These are phyloP conservation scores for Pegea sp. DNA, from an alignment of 23 tunicate genomes.

Conservation along the genomic window DNA sequence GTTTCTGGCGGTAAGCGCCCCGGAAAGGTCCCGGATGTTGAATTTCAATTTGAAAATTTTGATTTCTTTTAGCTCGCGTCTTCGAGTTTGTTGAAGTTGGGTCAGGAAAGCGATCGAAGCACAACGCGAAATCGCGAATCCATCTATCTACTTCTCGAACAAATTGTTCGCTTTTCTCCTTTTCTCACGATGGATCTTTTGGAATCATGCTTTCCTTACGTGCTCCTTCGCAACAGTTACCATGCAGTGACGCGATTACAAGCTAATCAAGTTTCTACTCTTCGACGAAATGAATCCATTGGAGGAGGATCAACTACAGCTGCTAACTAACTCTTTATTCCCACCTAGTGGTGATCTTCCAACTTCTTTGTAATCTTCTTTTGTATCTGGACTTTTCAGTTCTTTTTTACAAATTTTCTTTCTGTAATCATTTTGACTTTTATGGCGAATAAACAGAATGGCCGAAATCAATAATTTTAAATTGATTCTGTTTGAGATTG, in stretches of 20 bases:
- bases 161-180: conserved; percentile 61
- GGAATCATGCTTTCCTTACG: conserved; percentile 98
- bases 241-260: conserved; percentile 68
- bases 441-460: no score
- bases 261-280: conserved; percentile 2
- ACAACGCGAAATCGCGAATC: conserved; percentile 83
- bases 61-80: conserved; percentile 50
- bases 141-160: conserved; percentile 84
- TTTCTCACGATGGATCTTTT: conserved; percentile 97
- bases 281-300: conserved; percentile 4
- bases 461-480: no score
- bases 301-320: conserved; percentile 2
- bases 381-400: no score
- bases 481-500: no score
- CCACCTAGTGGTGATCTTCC: no score
- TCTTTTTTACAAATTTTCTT: no score
- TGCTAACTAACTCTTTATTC: no score
- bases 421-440: no score
- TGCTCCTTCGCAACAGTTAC: conserved; percentile 94
- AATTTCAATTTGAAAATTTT: conserved; percentile 2
- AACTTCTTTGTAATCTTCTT: no score
- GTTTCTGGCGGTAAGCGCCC: conserved; percentile 82
- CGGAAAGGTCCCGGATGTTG: conserved; percentile 77
- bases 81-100: conserved; percentile 84
- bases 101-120: conserved; percentile 84